Evolutionary conservation across 23 tunicate species (phyloP), one percentile per base, ranked within the genome.

Genomic region (Diplosoma virens): DNA sequence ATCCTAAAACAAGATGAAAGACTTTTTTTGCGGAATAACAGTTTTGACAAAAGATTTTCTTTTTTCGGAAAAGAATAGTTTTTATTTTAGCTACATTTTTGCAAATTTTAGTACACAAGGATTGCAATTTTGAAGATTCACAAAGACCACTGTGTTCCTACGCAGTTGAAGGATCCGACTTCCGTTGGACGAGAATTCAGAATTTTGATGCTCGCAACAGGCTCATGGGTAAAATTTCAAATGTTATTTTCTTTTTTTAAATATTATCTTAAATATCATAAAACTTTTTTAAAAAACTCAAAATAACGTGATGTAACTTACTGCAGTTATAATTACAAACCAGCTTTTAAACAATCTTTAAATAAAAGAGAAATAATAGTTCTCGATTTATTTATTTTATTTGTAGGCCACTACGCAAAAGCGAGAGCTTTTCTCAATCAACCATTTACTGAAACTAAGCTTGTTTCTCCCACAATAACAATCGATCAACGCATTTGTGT

Each of bases 51-150:
- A 46, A 16, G 52, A 46, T n/a, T 5, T 7, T 22, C 14, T 58
- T 23, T n/a, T 5, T 58, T 20, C 7, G 25, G 6, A 9, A 20
- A 9, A 58, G 21, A 20, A n/a, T 58, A n/a, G 14, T 58, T 5
- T 9, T 58, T 58, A 5, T 58, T 58, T 20, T n/a, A 58, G 21
- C 7, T 22, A n/a, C 6, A 17, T n/a, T 9, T 11, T 58, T 7
- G 6, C n/a, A 18, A 22, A 5, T 35, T 25, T n/a, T 34, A 81
- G 86, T 72, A 22, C 79, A 81, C 32, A 66, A 34, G 5, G 37
- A 81, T 36, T 81, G 86, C 71, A 33, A 81, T 56, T 81, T 81
- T 72, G 79, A 81, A 52, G 71, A 47, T 20, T 68, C 47, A 3
- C 55, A 52, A 11, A 29, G 50, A 2, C 52, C 79, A 7, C n/a